Percentiles rank a stretch among this genome's conserved stretches.
Conservation (phyloP, 2,113 vertebrate genomes). For the Eulemur rufifrons region DNA sequence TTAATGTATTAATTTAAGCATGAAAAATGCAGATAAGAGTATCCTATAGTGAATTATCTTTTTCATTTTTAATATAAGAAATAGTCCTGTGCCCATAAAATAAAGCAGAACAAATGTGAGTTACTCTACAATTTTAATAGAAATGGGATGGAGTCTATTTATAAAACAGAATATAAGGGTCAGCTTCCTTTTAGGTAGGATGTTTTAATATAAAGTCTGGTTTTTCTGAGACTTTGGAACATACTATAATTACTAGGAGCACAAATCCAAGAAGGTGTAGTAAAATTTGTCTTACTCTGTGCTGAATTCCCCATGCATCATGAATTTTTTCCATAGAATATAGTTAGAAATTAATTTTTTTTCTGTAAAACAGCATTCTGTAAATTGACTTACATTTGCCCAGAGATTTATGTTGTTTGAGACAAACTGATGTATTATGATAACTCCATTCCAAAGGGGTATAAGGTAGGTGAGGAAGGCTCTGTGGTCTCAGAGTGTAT, state of each 20-base stretch:
- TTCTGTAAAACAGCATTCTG: neutral
- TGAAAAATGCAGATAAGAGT: conserved; percentile 13
- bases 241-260: neutral
- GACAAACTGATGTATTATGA: neutral
- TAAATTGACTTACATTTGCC: neutral
- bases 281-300: neutral
- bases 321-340: neutral
- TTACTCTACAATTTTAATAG: neutral
- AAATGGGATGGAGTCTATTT: neutral
- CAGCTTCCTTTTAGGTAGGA: neutral
- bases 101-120: neutral
- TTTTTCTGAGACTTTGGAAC: neutral
- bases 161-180: neutral
- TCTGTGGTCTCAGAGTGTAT: neutral
- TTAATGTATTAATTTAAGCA: conserved; percentile 8
- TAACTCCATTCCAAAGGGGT: neutral
- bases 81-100: neutral
- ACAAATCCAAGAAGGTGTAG: neutral
- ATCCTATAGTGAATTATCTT: neutral
- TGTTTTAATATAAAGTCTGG: neutral
- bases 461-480: neutral
- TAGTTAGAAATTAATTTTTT: neutral
- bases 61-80: conserved; percentile 17
- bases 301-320: neutral
- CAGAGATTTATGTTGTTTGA: neutral